These are phyloP conservation scores for Anolis sagrei DNA, from an alignment of 2,113 vertebrate species.

Conservation along the genomic window DNA sequence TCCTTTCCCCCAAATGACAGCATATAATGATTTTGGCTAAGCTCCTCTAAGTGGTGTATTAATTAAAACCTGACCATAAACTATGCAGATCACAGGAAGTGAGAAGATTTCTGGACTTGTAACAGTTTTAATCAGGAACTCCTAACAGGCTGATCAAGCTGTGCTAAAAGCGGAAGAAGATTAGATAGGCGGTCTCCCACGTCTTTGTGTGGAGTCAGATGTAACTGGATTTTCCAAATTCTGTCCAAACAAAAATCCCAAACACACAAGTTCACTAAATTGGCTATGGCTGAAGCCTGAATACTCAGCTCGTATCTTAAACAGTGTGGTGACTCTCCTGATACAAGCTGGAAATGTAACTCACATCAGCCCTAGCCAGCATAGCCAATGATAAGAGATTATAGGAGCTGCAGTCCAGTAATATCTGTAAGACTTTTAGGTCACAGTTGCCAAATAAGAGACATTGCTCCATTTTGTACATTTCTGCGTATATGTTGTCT, in stretches of 20 bases:
- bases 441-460: neutral
- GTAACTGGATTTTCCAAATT: conserved; percentile 21
- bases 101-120: conserved; percentile 50
- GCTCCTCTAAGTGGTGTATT: conserved; percentile 48
- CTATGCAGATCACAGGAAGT: conserved; percentile 54
- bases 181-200: neutral
- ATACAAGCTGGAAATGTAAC: neutral
- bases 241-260: conserved; percentile 31
- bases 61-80: conserved; percentile 54
- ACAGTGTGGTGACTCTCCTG: neutral
- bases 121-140: conserved; percentile 49
- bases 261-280: neutral
- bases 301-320: neutral
- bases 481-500: neutral
- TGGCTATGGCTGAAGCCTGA: neutral
- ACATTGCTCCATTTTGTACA: neutral
- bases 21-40: conserved; percentile 52
- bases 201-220: conserved; percentile 56
- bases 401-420: neutral
- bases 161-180: neutral
- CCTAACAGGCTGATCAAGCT: conserved; percentile 36
- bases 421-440: neutral
- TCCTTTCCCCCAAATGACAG: conserved; percentile 42
- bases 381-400: neutral
- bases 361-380: neutral